Evolutionary conservation across 2,113 vertebrate species (phyloP).

Genomic region (Hiodon tergisus): DNA sequence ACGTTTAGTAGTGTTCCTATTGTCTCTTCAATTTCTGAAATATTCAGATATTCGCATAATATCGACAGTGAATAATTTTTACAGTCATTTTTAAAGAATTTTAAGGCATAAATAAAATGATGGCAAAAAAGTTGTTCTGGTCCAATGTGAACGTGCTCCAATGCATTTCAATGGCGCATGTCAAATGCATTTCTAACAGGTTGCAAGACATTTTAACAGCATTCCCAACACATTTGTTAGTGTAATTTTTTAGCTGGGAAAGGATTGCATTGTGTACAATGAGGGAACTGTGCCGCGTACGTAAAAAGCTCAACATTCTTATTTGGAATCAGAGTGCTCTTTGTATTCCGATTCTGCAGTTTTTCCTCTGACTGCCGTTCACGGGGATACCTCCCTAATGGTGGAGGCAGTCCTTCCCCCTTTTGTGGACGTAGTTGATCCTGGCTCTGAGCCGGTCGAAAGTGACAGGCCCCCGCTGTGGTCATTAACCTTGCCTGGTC

Average conservation of each 20-base stretch:
- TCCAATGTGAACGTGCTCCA: too few species aligned
- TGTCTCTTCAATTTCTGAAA: too few species aligned
- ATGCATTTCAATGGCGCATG: too few species aligned
- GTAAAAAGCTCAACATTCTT: conserved; percentile 26
- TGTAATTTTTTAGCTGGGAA: background rate
- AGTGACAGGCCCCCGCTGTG: conserved; percentile 25
- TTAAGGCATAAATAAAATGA: too few species aligned
- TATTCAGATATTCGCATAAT: too few species aligned
- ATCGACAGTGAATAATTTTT: too few species aligned
- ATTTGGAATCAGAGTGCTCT: conserved; percentile 24
- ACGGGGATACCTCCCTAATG: background rate
- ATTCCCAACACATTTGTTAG: too few species aligned
- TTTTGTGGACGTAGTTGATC: conserved; percentile 21
- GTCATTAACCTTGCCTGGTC: conserved; percentile 35
- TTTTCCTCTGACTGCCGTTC: conserved; percentile 10
- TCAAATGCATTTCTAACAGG: too few species aligned
- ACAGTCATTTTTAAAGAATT: too few species aligned
- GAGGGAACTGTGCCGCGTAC: conserved; percentile 28
- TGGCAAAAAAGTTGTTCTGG: too few species aligned
- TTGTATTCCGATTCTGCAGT: conserved; percentile 18
- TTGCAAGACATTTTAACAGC: too few species aligned
- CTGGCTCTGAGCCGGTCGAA: conserved; percentile 21
- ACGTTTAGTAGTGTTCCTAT: too few species aligned
- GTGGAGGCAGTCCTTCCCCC: conserved; percentile 19
- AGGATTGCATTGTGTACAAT: conserved; percentile 17